These are phyloP conservation scores for Ptiloglossa arizonensis DNA, from an alignment of 1,140 invertebrate genomes.

Conservation along the genomic window DNA sequence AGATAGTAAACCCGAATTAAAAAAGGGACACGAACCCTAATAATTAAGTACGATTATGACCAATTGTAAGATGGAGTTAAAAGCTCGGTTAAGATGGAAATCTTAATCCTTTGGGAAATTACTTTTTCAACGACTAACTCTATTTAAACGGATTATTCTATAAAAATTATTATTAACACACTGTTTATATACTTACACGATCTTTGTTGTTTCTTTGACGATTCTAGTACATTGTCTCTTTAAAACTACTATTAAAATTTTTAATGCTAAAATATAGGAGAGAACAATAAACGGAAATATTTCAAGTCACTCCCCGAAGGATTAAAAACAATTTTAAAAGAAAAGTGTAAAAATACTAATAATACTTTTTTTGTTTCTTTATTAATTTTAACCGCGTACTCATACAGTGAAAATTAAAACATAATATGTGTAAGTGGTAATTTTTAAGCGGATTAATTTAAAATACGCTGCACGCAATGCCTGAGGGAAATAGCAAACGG, in stretches of 20 bases:
- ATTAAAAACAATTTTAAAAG: not conserved
- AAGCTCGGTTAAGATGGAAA: not conserved
- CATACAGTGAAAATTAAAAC: slow-evolving; percentile 19
- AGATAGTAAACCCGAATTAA: no score
- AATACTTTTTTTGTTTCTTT: not conserved
- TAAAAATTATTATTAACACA: not conserved
- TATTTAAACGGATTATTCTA: not conserved
- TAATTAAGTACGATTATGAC: not conserved
- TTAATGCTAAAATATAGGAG: no score
- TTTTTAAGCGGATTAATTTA: slow-evolving; percentile 23
- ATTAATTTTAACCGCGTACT: slow-evolving; percentile 1
- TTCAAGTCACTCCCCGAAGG: not conserved
- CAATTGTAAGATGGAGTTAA: not conserved
- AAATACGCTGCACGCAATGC: slow-evolving; percentile 6
- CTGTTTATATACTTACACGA: not conserved
- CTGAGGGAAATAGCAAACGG: slow-evolving; percentile 22
- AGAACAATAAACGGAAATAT: no score
- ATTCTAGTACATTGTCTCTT: not conserved
- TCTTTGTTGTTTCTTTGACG: no score
- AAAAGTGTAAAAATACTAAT: not conserved
- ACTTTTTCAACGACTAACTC: not conserved
- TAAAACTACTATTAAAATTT: no score
- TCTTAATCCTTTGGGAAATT: not conserved
- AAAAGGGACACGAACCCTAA: not conserved
- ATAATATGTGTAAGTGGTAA: slow-evolving; percentile 40